Evolutionary conservation across 2,888 invertebrate genomes (phyloP).

Genomic region (Bhutanitis thaidina): DNA sequence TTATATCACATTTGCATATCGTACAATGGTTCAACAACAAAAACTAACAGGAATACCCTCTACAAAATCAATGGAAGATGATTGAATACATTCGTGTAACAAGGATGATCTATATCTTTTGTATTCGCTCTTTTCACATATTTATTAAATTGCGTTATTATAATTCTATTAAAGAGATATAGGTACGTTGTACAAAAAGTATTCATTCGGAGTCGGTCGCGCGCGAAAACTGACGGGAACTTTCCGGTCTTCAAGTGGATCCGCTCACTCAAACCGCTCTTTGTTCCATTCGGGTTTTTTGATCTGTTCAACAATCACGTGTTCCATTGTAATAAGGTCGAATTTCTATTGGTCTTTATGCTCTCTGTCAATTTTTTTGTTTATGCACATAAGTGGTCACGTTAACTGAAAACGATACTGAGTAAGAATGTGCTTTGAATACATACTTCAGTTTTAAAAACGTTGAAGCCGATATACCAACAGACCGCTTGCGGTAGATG

Average conservation of each 20-base stretch:
- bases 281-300: slow-evolving; percentile 20
- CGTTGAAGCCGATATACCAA: not conserved
- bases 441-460: slow-evolving; percentile 16
- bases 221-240: slow-evolving; percentile 65
- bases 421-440: slow-evolving; percentile 12
- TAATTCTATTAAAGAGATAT: slow-evolving; percentile 75
- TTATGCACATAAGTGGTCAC: slow-evolving; percentile 13
- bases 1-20: slow-evolving; percentile 20
- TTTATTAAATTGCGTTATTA: slow-evolving; percentile 51
- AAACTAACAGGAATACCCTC: slow-evolving; percentile 30
- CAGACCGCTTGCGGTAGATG: not conserved
- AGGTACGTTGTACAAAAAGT: slow-evolving; percentile 38
- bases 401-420: slow-evolving; percentile 18
- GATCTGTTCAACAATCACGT: slow-evolving; percentile 18
- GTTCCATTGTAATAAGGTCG: slow-evolving; percentile 16
- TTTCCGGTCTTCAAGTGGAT: slow-evolving; percentile 73
- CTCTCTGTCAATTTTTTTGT: slow-evolving; percentile 9
- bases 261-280: slow-evolving; percentile 33
- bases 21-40: slow-evolving; percentile 23
- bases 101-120: slow-evolving; percentile 35
- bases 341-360: not conserved
- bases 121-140: slow-evolving; percentile 36
- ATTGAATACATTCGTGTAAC: slow-evolving; percentile 33
- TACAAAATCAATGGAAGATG: slow-evolving; percentile 30
- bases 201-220: slow-evolving; percentile 54